A percentile compares a stretch with the other conserved stretches of the same genome.
These are phyloP conservation scores for Epirrita christyi DNA, from an alignment of 2,888 invertebrate genomes.

Conservation along the genomic window DNA sequence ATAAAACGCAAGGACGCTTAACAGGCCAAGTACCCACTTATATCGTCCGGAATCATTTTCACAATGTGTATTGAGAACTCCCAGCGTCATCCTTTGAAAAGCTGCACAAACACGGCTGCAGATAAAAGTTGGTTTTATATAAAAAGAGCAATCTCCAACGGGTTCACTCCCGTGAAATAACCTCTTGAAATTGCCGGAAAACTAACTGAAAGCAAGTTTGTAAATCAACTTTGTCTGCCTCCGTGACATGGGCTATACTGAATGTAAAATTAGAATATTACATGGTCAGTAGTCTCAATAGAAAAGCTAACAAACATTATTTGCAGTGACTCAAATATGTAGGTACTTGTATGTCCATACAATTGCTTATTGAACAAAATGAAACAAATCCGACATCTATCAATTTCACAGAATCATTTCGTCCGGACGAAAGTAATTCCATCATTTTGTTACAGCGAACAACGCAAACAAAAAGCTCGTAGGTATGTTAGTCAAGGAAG, in stretches of 20 bases:
- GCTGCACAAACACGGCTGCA: constrained; percentile 30
- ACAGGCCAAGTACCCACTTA: constrained; percentile 17
- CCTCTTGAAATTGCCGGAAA: constrained; percentile 28
- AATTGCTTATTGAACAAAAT: too few relatives aligned
- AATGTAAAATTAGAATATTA: not conserved
- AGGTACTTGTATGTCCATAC: not conserved
- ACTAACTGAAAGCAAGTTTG: constrained; percentile 24
- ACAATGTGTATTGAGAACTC: constrained; percentile 20
- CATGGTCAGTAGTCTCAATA: not conserved
- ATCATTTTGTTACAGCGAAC: constrained; percentile 26
- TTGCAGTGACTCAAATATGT: too few relatives aligned
- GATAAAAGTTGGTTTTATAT: constrained; percentile 29
- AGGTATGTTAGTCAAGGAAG: constrained; percentile 32
- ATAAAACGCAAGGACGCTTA: constrained; percentile 17
- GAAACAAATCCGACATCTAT: not conserved
- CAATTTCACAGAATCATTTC: constrained; percentile 7
- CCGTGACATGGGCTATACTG: not conserved
- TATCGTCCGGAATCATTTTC: constrained; percentile 23
- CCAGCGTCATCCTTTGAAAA: constrained; percentile 27
- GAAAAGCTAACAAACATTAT: not conserved
- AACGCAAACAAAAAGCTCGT: constrained; percentile 20
- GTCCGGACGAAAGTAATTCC: constrained; percentile 16
- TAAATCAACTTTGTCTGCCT: constrained; percentile 12
- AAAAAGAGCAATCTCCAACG: constrained; percentile 24
- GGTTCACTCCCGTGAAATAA: constrained; percentile 31